Percentiles rank a stretch among this genome's conserved stretches.
Evolutionary conservation across 2,888 invertebrate species (phyloP).

Genomic region (Metellina segmentata): DNA sequence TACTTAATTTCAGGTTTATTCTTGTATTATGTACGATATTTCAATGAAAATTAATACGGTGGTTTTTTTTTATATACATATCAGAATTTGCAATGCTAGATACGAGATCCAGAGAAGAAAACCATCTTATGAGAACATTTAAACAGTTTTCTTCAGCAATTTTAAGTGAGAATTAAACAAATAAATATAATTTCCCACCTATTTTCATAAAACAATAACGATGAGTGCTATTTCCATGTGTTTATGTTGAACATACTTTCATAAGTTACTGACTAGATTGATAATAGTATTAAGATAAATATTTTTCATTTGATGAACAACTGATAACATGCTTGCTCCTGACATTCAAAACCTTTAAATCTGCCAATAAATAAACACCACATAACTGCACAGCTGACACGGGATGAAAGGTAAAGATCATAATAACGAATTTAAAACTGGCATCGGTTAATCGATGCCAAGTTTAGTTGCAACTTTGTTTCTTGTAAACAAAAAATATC

Average conservation of each 20-base stretch:
- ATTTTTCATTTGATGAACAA: neutral
- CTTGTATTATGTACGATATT: too few species aligned
- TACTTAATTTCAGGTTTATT: too few species aligned
- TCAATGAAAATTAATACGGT: too few species aligned
- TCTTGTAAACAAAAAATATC: neutral
- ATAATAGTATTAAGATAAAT: neutral
- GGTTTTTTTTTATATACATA: too few species aligned
- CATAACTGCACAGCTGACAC: conserved; percentile 27
- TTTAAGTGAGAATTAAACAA: too few species aligned
- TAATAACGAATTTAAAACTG: neutral
- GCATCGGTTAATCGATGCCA: neutral
- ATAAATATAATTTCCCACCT: neutral
- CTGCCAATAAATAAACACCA: conserved; percentile 41
- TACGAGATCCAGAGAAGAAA: too few species aligned
- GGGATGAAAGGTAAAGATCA: conserved; percentile 5
- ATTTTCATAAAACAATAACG: neutral
- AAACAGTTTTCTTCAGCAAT: too few species aligned
- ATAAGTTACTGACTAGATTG: neutral
- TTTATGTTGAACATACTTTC: neutral
- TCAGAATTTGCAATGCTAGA: too few species aligned
- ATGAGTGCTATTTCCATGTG: neutral
- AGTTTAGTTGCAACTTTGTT: conserved; percentile 17
- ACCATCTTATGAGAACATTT: too few species aligned
- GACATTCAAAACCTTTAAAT: conserved; percentile 8
- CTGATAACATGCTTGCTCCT: conserved; percentile 10